Conservation (phyloP, 2,113 vertebrate species). For the Callionymus lyra region DNA sequence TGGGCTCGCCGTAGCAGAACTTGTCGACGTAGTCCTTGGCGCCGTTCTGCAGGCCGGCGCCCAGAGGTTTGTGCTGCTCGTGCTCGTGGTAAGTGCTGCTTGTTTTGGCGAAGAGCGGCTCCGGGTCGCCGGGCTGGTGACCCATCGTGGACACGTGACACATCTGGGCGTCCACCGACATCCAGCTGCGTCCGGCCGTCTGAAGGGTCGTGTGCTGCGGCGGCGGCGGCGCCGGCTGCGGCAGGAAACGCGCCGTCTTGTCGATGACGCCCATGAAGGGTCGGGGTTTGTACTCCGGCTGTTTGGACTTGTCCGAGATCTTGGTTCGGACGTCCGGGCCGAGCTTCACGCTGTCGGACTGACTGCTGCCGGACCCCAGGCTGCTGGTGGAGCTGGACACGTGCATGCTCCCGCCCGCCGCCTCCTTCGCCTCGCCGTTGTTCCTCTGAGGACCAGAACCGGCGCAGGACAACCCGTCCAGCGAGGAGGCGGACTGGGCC, state of each 20-base stretch:
- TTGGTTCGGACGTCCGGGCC: constrained; percentile 79
- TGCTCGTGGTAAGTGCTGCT: constrained; percentile 62
- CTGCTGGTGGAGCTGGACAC: constrained; percentile 79
- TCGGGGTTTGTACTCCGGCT: constrained; percentile 79
- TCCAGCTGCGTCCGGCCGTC: constrained; percentile 67
- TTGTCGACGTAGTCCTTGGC: constrained; percentile 69
- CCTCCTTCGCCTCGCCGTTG: constrained; percentile 21
- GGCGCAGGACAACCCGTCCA: constrained; percentile 50
- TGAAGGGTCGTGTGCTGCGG: constrained; percentile 36
- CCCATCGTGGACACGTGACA: constrained; percentile 47
- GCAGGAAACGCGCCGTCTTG: constrained; percentile 82
- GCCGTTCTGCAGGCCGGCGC: constrained; percentile 70
- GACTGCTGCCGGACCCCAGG: constrained; percentile 75
- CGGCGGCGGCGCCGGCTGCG: constrained; percentile 29
- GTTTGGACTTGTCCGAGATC: constrained; percentile 62
- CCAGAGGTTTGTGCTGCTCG: constrained; percentile 64
- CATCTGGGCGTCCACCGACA: constrained; percentile 63
- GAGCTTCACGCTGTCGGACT: constrained; percentile 74
- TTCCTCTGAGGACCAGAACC: constrained; percentile 20
- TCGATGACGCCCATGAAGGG: constrained; percentile 94
- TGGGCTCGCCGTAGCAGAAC: constrained; percentile 73
- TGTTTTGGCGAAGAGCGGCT: constrained; percentile 66
- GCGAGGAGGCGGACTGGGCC: constrained; percentile 53
- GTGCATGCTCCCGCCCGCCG: constrained; percentile 53
- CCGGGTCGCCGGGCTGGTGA: constrained; percentile 59